Evolutionary conservation across 2,113 vertebrate species (phyloP).

Genomic region (Burhinus bistriatus): DNA sequence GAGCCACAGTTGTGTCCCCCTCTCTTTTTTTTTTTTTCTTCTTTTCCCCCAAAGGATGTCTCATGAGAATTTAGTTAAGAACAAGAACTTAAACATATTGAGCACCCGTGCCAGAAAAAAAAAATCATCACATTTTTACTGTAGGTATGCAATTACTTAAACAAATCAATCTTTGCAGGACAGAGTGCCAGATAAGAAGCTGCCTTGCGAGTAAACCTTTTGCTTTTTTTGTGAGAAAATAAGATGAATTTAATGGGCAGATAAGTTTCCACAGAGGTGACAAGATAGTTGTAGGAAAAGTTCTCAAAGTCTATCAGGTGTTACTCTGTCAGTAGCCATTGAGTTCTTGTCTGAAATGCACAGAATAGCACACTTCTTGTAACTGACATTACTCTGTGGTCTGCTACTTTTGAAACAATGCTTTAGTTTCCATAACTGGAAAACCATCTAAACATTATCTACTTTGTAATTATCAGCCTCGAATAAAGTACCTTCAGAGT

Average conservation of each 20-base stretch:
- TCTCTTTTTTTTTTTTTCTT: neutral
- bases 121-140: neutral
- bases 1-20: neutral
- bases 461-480: neutral
- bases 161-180: neutral
- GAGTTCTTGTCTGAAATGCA: neutral
- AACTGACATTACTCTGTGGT: neutral
- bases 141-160: neutral
- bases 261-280: neutral
- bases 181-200: neutral
- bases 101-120: neutral
- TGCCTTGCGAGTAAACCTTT: neutral
- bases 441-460: neutral
- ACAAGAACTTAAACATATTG: neutral
- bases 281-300: neutral
- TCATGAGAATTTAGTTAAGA: neutral
- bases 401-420: neutral
- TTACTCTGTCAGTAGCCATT: neutral
- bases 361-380: neutral
- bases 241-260: neutral
- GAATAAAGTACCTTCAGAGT: neutral
- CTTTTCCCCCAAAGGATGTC: neutral
- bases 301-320: neutral
- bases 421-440: neutral
- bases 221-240: neutral